phyloP scores from a whole-genome alignment of 1,140 invertebrate genomes.

The Diabrotica virgifera region DNA sequence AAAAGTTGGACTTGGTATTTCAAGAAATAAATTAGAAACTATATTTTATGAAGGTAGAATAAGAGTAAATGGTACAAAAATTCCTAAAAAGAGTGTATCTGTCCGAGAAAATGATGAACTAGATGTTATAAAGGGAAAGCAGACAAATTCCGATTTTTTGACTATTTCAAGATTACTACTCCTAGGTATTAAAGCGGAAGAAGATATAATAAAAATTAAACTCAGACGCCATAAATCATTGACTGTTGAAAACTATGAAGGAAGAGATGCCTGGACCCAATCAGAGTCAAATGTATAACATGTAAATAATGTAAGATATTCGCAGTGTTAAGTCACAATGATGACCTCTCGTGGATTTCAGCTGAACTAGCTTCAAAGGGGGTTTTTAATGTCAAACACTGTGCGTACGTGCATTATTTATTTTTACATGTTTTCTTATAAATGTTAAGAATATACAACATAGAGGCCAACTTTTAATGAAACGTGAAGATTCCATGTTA shows the following conservation, averaged over 20 bases:
- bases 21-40: conserved; percentile 66
- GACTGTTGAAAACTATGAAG: conserved; percentile 60
- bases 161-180: conserved; percentile 60
- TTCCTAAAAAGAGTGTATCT: conserved; percentile 60
- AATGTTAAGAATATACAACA: no score
- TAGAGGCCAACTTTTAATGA: no score
- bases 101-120: conserved; percentile 62
- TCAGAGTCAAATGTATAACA: no score
- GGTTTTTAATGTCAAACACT: no score
- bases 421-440: no score
- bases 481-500: no score
- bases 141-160: conserved; percentile 59
- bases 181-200: conserved; percentile 48
- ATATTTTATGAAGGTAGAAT: conserved; percentile 66
- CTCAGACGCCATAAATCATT: conserved; percentile 59
- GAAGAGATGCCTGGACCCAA: conserved; percentile 14
- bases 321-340: no score
- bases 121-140: conserved; percentile 59
- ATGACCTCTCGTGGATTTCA: no score
- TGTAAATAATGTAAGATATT: no score
- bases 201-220: conserved; percentile 53
- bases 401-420: no score
- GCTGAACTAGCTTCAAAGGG: no score
- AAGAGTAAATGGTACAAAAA: conserved; percentile 63
- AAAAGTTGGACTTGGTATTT: conserved; percentile 63